A percentile compares a stretch with the other conserved stretches of the same genome.
phyloP scores from a whole-genome alignment of 2,797 vertebrate genomes.

The Lacerta agilis region DNA sequence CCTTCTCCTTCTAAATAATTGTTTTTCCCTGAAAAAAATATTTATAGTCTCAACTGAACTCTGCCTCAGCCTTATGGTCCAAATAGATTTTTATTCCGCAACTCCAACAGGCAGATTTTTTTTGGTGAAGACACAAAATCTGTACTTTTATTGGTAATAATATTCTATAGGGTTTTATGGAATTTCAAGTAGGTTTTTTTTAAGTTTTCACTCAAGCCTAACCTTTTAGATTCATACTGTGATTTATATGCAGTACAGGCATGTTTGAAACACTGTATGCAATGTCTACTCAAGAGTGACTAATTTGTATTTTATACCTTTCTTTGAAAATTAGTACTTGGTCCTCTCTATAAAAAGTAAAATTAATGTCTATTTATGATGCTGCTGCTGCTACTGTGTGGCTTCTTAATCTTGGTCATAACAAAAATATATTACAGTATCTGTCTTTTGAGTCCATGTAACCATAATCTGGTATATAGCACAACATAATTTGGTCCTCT shows the following conservation, averaged over 20 bases:
- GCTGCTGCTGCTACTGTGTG: constrained; percentile 41
- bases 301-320: constrained; percentile 70
- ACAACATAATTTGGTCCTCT: not conserved
- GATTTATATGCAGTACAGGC: constrained; percentile 62
- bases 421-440: not conserved
- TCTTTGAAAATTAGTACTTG: constrained; percentile 67
- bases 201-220: constrained; percentile 62
- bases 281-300: constrained; percentile 60
- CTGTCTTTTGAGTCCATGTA: not conserved
- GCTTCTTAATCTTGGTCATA: not conserved
- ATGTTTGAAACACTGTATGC: constrained; percentile 68
- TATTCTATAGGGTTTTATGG: constrained; percentile 61
- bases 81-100: constrained; percentile 60
- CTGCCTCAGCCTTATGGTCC: constrained; percentile 61
- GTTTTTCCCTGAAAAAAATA: constrained; percentile 37
- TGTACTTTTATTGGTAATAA: constrained; percentile 64
- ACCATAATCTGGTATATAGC: too few species aligned
- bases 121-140: constrained; percentile 35
- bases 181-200: constrained; percentile 67
- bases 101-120: constrained; percentile 33
- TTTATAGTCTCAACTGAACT: constrained; percentile 58
- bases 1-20: constrained; percentile 38
- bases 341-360: constrained; percentile 51
- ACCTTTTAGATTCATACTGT: constrained; percentile 66
- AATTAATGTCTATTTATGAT: constrained; percentile 63